Base-by-base conservation (phyloP, 2,888 invertebrate species). In the Phlogophora meticulosa region DNA sequence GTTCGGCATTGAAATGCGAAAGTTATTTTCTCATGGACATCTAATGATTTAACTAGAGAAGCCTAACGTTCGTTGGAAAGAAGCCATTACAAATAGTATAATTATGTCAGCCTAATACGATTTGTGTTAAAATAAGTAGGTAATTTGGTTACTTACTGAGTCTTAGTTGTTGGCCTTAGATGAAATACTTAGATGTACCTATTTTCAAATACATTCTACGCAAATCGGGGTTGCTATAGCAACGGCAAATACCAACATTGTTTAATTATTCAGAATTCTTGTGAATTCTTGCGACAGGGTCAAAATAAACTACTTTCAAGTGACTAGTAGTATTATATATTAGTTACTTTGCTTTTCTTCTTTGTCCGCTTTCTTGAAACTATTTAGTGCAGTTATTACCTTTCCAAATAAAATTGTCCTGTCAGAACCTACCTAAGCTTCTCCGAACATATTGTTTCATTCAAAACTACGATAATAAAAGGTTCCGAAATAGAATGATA, bases 21-120 rank as follows among this genome's bases (percentile, higher is more conserved):
- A 53, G 34, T 77, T 48, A 56, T 67, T 73, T 78, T 78, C n/a
- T 59, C 75, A 59, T 61, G 61, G 58, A 20, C 61, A 59, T 40
- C 9, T 45, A 55, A 73, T 62, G 20, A 59, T 78, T 56, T 59
- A 78, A 68, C 59, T 57, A 49, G 17, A 38, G 57, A 60, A 71
- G 43, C 51, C 46, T 43, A 69, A 55, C 60, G 51, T 62, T 70
- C 55, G 71, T 73, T 66, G 59, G 63, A 63, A 58, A 66, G 66
- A 51, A 64, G 76, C 72, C 76, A 74, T 59, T 73, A 74, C 22
- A 48, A 24, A 67, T 59, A 59, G 48, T 58, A 51, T 40, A 66
- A 36, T 38, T 43, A 36, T 32, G 36, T 20, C 13, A 43, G 15
- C 28, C 20, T 57, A 34, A n/a, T 53, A 40, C 28, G 15, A 42